Evolutionary conservation across 2,888 invertebrate genomes (phyloP).

Genomic region (Oasisia sp.): DNA sequence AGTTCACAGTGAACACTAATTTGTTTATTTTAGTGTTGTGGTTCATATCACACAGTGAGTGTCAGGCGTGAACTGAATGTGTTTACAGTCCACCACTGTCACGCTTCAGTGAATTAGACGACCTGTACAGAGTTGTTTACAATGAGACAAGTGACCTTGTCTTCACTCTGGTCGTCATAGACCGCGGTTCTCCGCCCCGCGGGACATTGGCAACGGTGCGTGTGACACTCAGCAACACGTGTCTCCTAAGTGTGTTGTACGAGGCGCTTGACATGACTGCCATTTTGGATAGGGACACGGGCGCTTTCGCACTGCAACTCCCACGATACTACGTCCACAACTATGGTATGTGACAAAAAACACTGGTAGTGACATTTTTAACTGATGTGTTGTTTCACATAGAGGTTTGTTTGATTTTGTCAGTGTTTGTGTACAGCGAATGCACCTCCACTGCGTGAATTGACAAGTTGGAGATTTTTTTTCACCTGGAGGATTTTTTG

Average conservation of each 20-base stretch:
- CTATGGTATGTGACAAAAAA: slow-evolving; percentile 45
- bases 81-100: slow-evolving; percentile 45
- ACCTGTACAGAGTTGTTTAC: slow-evolving; percentile 48
- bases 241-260: slow-evolving; percentile 49
- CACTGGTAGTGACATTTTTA: no score
- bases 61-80: no score
- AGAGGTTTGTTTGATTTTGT: no score
- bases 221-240: slow-evolving; percentile 52
- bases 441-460: no score
- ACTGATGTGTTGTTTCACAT: no score
- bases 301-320: slow-evolving; percentile 46
- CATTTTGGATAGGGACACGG: slow-evolving; percentile 45
- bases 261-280: slow-evolving; percentile 44
- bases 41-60: no score
- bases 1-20: no score
- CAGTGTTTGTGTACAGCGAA: no score
- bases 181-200: slow-evolving; percentile 47
- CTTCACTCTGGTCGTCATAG: slow-evolving; percentile 50
- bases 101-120: slow-evolving; percentile 31
- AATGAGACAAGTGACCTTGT: slow-evolving; percentile 45
- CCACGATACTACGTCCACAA: slow-evolving; percentile 51
- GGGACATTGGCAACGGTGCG: slow-evolving; percentile 47
- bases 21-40: no score
- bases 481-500: no score
- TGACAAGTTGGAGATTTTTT: no score